phyloP scores from a whole-genome alignment of 2,113 vertebrate genomes.

The Seriola aureovittata region DNA sequence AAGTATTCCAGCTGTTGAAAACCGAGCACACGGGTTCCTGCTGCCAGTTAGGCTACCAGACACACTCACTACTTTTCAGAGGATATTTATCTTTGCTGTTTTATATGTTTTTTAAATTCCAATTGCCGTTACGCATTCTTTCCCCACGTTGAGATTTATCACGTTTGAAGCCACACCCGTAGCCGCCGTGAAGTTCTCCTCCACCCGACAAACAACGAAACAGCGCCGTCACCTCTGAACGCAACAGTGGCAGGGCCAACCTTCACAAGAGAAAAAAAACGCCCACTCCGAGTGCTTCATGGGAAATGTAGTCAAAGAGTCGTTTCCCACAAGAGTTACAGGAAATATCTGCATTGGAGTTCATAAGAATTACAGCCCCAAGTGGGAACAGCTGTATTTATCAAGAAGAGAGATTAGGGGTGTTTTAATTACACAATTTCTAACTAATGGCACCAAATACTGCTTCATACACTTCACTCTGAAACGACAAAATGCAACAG shows the following conservation, averaged over 20 bases:
- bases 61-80: background rate
- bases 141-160: slow-evolving; percentile 74
- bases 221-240: slow-evolving; percentile 65
- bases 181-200: slow-evolving; percentile 76
- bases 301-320: slow-evolving; percentile 79
- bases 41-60: background rate
- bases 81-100: background rate
- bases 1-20: slow-evolving; percentile 76
- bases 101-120: slow-evolving; percentile 6
- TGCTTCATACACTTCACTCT: too few species aligned
- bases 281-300: slow-evolving; percentile 66
- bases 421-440: background rate
- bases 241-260: slow-evolving; percentile 43
- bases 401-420: too few species aligned
- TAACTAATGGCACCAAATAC: background rate
- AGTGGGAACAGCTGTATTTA: too few species aligned
- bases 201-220: slow-evolving; percentile 61
- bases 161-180: slow-evolving; percentile 85
- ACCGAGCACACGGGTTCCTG: slow-evolving; percentile 36
- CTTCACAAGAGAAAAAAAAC: slow-evolving; percentile 19
- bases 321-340: background rate
- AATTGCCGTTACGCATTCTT: slow-evolving; percentile 54
- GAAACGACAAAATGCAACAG: too few species aligned
- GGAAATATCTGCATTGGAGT: background rate
- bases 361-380: background rate